These are phyloP conservation scores for Dinomys branickii DNA, from an alignment of 2,113 vertebrate species.

Conservation along the genomic window DNA sequence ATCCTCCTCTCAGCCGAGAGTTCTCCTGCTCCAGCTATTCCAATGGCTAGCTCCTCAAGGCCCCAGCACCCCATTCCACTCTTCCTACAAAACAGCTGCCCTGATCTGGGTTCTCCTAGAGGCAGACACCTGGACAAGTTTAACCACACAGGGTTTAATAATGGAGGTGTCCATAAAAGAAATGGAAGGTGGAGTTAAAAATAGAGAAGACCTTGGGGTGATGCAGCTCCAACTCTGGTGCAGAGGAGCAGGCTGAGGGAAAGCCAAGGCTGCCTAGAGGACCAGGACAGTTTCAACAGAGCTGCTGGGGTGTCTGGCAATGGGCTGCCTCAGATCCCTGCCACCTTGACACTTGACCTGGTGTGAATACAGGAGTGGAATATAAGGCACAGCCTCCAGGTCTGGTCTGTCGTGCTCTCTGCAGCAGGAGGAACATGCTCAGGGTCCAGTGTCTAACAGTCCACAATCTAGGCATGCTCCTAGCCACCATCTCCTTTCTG, in stretches of 20 bases:
- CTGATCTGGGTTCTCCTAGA: background rate
- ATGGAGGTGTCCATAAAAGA: background rate
- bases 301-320: fast-evolving
- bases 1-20: background rate
- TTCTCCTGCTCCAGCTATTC: background rate
- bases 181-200: fast-evolving
- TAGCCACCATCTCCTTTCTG: background rate
- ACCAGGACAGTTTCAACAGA: fast-evolving
- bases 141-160: background rate
- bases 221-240: too few species aligned
- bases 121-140: background rate
- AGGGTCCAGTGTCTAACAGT: fast-evolving
- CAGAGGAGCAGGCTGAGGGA: too few species aligned
- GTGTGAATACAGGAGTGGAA: background rate
- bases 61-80: background rate
- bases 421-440: fast-evolving
- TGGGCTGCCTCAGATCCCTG: background rate
- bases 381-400: fast-evolving
- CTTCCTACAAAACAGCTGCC: background rate
- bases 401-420: fast-evolving
- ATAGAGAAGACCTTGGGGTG: fast-evolving
- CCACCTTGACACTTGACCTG: fast-evolving
- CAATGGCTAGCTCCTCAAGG: background rate
- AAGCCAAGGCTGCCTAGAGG: background rate
- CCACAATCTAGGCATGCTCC: fast-evolving